Base-by-base conservation (phyloP, 2,113 vertebrate species). In the Xyrauchen texanus region DNA sequence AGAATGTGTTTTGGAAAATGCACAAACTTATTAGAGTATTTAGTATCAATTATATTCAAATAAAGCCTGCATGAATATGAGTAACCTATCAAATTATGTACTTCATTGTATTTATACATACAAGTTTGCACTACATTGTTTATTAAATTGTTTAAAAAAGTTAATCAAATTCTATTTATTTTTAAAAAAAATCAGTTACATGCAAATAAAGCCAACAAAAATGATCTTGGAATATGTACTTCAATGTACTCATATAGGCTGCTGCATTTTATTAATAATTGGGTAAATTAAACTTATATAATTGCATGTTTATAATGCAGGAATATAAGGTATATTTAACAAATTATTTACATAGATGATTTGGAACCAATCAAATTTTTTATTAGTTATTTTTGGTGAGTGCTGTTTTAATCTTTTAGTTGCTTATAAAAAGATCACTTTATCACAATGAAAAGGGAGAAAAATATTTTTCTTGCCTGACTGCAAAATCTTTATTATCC, bases 401-500 rank as follows among this genome's bases (percentile, higher is more conserved):
- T 52, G 51, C 11, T 52, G 12, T 57, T 5, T 57, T n/a, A 57
- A 57, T 57, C 12, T n/a, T 13, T n/a, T 5, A 6, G 47, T 57
- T 5, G 4, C 13, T 13, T 4, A 13, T n/a, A 9, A 58, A n/a
- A 58, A 6, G 11, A 44, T n/a, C 4, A 45, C 12, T 70, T 44
- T 4, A 71, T 67, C 53, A 68, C 52, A 58, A 57, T 65, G 6
- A 69, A 69, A 52, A 12, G 4, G n/a, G 61, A 55, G 53, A 52
- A 55, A 67, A 15, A 52, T 51, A 15, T 52, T 67, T 62, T 73
- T 78, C 69, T 78, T 78, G 44, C 49, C 58, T 49, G 7, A 74
- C 63, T 82, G 47, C 42, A 49, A 55, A 78, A 68, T 10, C 60
- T 68, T 68, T 15, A 67, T 73, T 11, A 73, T 74, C 64, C 47